Evolutionary conservation across 1,140 invertebrate genomes (phyloP), one percentile per base, ranked within the genome.

Genomic region (Diprion similis): DNA sequence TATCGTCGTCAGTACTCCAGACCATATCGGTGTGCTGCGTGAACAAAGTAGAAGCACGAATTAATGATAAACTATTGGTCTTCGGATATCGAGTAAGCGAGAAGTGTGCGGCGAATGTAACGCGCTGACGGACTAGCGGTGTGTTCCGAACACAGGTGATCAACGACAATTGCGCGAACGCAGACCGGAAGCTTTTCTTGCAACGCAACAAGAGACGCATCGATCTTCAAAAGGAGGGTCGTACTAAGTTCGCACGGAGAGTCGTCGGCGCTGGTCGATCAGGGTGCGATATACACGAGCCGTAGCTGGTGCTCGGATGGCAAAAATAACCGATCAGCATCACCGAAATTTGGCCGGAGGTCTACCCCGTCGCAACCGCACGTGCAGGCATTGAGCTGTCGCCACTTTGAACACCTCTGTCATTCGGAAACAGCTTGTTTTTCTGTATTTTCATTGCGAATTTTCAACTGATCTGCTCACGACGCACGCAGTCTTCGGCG

Each of bases 21-120:
- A 87, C 85, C 87, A 88, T 88, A 86, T 84, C 87, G 81, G 80
- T 79, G 78, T 83, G 85, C 87, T 88, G 86, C 82, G 80, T 75
- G 84, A 87, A 88, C 82, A 87, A 86, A 87, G 80, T 83, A 78
- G 74, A 86, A 80, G 84, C 76, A 70, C 78, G 77, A 73, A 86
- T 87, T 87, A 87, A 77, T 86, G 76, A 15, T 59, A 59, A 59
- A 59, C 51, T 59, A 59, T 59, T 8, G 3, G 11, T 37, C 24
- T 37, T 37, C 24, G n/a, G 51, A 59, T 59, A 15, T 59, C 51
- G 51, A 59, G 11, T 13, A 59, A 0, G n/a, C 11, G 11, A 59
- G n/a, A 17, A 17, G n/a, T 13, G 51, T 59, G 51, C 51, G 51
- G 9, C 8, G 51, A 17, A 15, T 59, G 24, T 37, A 37, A 37